Percentiles rank a stretch among this genome's conserved stretches.
phyloP scores from a whole-genome alignment of 23 tunicate species.

The Styela plicata region DNA sequence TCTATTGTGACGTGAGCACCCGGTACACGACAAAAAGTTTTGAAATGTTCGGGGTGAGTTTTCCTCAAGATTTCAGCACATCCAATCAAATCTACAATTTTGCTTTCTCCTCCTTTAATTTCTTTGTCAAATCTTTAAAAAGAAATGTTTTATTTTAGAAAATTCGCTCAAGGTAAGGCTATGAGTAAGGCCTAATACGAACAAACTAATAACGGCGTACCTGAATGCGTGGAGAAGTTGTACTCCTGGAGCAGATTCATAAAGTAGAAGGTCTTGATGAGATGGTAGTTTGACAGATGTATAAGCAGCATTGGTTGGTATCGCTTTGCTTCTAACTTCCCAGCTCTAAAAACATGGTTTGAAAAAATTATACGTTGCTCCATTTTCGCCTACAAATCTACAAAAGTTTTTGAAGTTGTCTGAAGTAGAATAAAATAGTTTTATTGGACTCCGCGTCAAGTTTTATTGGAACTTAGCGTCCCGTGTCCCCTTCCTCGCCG shows the following conservation, averaged over 20 bases:
- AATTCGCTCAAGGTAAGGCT: background rate
- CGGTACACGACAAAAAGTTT: slow-evolving; percentile 24
- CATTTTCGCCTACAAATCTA: background rate
- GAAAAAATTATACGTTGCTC: background rate
- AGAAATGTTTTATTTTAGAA: background rate
- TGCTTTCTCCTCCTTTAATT: slow-evolving; percentile 39
- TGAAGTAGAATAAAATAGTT: background rate
- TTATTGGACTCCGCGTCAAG: too few species aligned
- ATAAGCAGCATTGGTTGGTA: slow-evolving; percentile 26
- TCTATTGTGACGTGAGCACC: slow-evolving; percentile 30
- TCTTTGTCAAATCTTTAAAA: slow-evolving; percentile 31
- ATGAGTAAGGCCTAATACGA: background rate
- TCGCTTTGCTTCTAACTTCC: background rate
- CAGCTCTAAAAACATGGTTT: background rate
- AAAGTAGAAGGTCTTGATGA: slow-evolving; percentile 36
- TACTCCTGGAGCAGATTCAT: slow-evolving; percentile 36
- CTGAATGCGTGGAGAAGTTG: slow-evolving; percentile 24
- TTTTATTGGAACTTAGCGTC: too few species aligned
- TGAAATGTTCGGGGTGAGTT: slow-evolving; percentile 19
- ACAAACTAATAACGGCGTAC: background rate
- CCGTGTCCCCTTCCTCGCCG: too few species aligned
- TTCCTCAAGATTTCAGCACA: slow-evolving; percentile 33
- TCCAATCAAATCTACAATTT: slow-evolving; percentile 40
- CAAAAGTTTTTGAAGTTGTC: background rate
- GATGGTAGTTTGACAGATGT: slow-evolving; percentile 33